Conservation (phyloP, 2,797 vertebrate genomes). For the Coreius guichenoti region DNA sequence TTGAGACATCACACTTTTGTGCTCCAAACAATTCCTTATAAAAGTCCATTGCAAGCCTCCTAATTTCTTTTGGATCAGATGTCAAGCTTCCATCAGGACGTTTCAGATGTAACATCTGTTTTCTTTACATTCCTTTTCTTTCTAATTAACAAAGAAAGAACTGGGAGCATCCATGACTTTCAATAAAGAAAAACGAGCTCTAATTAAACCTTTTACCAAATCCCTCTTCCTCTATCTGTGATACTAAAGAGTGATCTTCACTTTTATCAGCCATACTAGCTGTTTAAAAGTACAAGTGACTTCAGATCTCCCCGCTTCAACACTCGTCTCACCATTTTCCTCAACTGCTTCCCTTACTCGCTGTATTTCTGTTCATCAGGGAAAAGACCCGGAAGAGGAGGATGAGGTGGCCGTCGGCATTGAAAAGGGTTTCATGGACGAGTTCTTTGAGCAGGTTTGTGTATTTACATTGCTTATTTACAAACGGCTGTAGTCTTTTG, state of each 20-base stretch:
- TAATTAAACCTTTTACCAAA: background rate
- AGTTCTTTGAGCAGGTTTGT: conserved; percentile 96
- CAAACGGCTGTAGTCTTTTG: no score
- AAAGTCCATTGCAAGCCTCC: background rate
- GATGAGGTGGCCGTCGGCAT: conserved; percentile 90
- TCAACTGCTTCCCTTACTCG: background rate
- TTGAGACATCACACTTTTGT: no score
- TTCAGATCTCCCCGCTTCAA: no score
- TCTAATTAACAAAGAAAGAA: background rate
- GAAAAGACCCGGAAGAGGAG: conserved; percentile 91
- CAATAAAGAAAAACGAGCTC: background rate
- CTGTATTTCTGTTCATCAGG: conserved; percentile 74
- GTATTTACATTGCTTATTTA: conserved; percentile 19
- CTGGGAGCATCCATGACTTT: background rate
- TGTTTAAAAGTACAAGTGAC: background rate
- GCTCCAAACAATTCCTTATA: background rate
- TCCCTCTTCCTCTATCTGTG: background rate
- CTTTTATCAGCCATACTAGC: background rate
- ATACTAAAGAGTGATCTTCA: background rate
- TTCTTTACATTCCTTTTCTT: background rate
- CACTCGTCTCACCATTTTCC: no score
- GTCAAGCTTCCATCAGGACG: background rate
- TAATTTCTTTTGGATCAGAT: background rate
- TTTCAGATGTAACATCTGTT: background rate
- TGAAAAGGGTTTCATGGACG: conserved; percentile 96